Percentiles rank a stretch among this genome's conserved stretches.
These are phyloP conservation scores for Diplosoma virens DNA, from an alignment of 23 tunicate genomes.

Conservation along the genomic window DNA sequence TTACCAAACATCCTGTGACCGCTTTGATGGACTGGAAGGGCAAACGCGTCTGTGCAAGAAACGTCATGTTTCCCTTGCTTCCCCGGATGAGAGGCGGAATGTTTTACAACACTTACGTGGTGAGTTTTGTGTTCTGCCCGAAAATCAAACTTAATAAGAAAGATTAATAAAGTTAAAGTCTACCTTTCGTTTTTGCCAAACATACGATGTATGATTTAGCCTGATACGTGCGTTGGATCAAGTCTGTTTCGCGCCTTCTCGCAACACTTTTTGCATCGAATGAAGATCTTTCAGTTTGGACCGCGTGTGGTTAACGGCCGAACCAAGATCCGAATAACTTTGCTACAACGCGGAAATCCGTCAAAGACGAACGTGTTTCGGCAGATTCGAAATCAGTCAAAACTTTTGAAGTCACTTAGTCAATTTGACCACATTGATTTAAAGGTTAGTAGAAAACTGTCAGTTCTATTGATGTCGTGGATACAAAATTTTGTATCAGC, in stretches of 20 bases:
- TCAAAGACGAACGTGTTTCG: slow-evolving; percentile 61
- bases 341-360: slow-evolving; percentile 81
- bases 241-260: slow-evolving; percentile 84
- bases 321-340: slow-evolving; percentile 59
- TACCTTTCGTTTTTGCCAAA: too few species aligned
- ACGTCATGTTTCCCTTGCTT: slow-evolving; percentile 72
- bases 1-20: slow-evolving; percentile 53
- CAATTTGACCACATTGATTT: slow-evolving; percentile 54
- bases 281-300: slow-evolving; percentile 46
- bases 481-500: too few species aligned
- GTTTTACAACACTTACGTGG: slow-evolving; percentile 85
- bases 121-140: slow-evolving; percentile 11
- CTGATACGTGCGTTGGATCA: slow-evolving; percentile 69
- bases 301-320: slow-evolving; percentile 2
- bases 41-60: slow-evolving; percentile 65
- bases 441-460: too few species aligned
- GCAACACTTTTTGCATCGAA: slow-evolving; percentile 72
- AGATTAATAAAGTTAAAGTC: too few species aligned
- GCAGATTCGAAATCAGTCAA: slow-evolving; percentile 65
- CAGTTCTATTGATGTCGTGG: too few species aligned
- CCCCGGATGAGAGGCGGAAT: slow-evolving; percentile 86
- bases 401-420: slow-evolving; percentile 33
- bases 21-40: slow-evolving; percentile 51
- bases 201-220: slow-evolving; percentile 50
- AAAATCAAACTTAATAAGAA: too few species aligned